phyloP scores from a whole-genome alignment of 2,888 invertebrate species.

The Erebia aethiops region DNA sequence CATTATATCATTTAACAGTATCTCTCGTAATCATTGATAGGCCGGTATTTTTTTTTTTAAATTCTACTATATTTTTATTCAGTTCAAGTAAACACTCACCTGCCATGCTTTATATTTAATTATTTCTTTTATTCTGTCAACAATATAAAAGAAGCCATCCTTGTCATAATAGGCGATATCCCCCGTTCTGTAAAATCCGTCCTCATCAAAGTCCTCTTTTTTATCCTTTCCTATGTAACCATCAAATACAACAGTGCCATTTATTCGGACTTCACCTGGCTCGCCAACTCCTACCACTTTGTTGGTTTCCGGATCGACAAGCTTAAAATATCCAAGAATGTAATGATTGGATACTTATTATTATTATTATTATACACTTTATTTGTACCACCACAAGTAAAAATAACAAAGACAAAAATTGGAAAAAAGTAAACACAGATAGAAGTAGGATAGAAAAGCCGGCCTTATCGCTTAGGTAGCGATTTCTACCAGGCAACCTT shows the following conservation, averaged over 20 bases:
- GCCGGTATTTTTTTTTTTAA: too few species aligned
- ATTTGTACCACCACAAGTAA: too few species aligned
- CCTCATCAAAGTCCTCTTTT: constrained; percentile 55
- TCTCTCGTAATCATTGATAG: too few species aligned
- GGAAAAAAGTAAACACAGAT: too few species aligned
- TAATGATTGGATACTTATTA: background rate
- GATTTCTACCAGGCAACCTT: too few species aligned
- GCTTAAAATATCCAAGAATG: constrained; percentile 45
- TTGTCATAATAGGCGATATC: constrained; percentile 67
- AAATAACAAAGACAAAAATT: too few species aligned
- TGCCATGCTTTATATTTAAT: constrained; percentile 70
- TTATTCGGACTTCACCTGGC: constrained; percentile 63
- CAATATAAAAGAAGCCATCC: constrained; percentile 63
- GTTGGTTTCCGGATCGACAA: constrained; percentile 60
- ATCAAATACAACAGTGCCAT: constrained; percentile 59
- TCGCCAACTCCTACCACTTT: constrained; percentile 58
- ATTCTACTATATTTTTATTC: too few species aligned
- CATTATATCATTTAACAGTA: too few species aligned
- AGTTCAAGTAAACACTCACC: constrained; percentile 46
- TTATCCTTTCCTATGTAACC: constrained; percentile 61
- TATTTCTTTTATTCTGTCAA: constrained; percentile 68
- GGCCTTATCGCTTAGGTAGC: too few species aligned
- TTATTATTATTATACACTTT: too few species aligned
- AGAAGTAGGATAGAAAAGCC: too few species aligned
- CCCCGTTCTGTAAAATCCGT: constrained; percentile 67